Evolutionary conservation across 2,797 vertebrate species (phyloP).

Genomic region (Pristis pectinata): DNA sequence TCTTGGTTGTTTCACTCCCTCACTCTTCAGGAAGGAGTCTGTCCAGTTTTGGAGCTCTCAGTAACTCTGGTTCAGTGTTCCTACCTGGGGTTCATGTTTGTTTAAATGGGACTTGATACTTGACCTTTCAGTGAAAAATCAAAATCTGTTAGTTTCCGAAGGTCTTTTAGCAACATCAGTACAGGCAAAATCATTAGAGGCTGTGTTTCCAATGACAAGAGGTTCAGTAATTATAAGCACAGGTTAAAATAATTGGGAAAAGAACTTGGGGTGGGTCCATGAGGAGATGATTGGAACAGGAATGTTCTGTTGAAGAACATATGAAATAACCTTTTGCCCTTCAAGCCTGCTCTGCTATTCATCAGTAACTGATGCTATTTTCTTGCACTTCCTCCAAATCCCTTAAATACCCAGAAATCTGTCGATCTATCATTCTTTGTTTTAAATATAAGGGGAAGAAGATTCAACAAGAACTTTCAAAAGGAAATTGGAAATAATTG

Average conservation of each 20-base stretch:
- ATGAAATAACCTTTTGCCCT: too few species aligned
- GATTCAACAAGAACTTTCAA: neutral
- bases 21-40: neutral
- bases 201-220: neutral
- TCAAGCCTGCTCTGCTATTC: too few species aligned
- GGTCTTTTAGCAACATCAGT: neutral
- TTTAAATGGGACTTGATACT: neutral
- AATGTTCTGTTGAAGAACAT: neutral
- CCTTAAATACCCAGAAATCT: too few species aligned
- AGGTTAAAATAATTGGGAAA: neutral
- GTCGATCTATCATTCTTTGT: too few species aligned
- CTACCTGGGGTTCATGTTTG: neutral
- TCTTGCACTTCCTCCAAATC: too few species aligned
- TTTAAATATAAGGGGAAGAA: neutral
- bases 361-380: too few species aligned
- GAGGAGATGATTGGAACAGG: neutral
- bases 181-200: neutral
- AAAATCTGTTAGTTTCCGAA: neutral
- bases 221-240: too few species aligned
- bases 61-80: neutral
- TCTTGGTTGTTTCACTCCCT: neutral
- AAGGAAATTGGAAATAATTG: neutral
- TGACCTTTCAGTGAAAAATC: neutral
- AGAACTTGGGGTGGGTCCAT: too few species aligned
- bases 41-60: neutral